A percentile compares a stretch with the other conserved stretches of the same genome.
These are phyloP conservation scores for Theropithecus gelada DNA, from an alignment of 2,113 vertebrate genomes.

Conservation along the genomic window DNA sequence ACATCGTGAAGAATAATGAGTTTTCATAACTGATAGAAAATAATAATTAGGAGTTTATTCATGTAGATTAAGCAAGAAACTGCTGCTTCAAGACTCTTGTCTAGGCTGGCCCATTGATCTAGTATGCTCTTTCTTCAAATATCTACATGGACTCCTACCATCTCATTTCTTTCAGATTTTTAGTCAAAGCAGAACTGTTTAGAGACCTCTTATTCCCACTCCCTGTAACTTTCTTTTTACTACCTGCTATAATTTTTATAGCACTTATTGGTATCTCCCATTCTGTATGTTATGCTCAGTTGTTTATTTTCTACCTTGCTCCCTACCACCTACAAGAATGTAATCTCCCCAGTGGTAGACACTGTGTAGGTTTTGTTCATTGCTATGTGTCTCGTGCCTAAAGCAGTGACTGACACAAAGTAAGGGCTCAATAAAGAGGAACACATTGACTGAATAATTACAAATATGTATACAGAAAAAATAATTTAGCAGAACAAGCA, in stretches of 20 bases:
- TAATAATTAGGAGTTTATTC: not conserved
- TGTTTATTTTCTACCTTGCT: not conserved
- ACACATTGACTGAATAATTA: not conserved
- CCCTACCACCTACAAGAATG: not conserved
- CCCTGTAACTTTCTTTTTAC: not conserved
- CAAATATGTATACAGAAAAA: not conserved
- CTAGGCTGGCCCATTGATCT: not conserved
- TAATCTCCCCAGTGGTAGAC: not conserved
- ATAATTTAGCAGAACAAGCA: not conserved
- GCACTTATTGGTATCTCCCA: not conserved
- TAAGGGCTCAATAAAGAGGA: not conserved
- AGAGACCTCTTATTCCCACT: not conserved
- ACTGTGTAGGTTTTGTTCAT: not conserved
- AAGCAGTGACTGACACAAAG: not conserved
- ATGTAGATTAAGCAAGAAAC: not conserved
- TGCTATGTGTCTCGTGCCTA: not conserved
- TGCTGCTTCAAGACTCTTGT: not conserved
- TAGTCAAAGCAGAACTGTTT: not conserved
- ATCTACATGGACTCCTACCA: fast-evolving
- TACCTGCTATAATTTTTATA: not conserved
- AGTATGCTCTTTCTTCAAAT: not conserved
- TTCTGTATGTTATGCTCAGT: not conserved
- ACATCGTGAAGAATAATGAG: not conserved
- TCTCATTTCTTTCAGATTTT: not conserved
- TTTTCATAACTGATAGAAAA: not conserved